Base-by-base conservation (phyloP, 1,140 invertebrate species). In the Schlechtendalia chinensis region DNA sequence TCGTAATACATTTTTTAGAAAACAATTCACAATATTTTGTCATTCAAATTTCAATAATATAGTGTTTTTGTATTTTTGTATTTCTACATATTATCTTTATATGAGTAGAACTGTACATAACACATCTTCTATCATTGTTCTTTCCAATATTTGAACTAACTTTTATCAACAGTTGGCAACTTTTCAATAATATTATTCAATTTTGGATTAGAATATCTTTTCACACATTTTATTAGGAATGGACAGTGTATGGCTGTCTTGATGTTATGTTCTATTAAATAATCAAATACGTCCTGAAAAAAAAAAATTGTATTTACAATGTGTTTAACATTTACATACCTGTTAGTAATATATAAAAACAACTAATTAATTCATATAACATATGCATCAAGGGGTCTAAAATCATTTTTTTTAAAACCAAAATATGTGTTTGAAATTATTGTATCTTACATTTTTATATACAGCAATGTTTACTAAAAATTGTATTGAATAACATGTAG, bases 251-350 rank as follows among this genome's bases (percentile, higher is more conserved):
- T 1, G 24, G 54, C 29, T 45, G 56, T 22, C 16, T 59, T 59
- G 10, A 59, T 59, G 12, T 77, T 59, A 27, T 59, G 29, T 27
- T 58, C 1, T 1, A 56, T 12, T 27, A 77, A 77, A 16, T 77
- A 77, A 74, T 87, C 84, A 82, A 88, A 86, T 14, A 85, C 87
- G 80, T 85, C 84, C 86, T 87, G 83, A 27, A 85, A 84, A 77
- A 65, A 53, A 53, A 72, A 27, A 53, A 27, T n/a, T n/a, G 19
- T 8, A 71, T 4, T 5, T 27, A 22, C 19, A 72, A 16, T 50
- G 12, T 27, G 53, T 14, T 50, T 17, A 50, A 24, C 11, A 58
- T 1, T 24, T 5, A 14, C 1, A 4, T 5, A 63, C 3, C 16
- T 32, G 8, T 19, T 19, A 29, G 5, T 12, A 59, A 24, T 24